A percentile compares a stretch with the other conserved stretches of the same genome.
Conservation (phyloP, 2,113 vertebrate genomes). For the Psophia crepitans region DNA sequence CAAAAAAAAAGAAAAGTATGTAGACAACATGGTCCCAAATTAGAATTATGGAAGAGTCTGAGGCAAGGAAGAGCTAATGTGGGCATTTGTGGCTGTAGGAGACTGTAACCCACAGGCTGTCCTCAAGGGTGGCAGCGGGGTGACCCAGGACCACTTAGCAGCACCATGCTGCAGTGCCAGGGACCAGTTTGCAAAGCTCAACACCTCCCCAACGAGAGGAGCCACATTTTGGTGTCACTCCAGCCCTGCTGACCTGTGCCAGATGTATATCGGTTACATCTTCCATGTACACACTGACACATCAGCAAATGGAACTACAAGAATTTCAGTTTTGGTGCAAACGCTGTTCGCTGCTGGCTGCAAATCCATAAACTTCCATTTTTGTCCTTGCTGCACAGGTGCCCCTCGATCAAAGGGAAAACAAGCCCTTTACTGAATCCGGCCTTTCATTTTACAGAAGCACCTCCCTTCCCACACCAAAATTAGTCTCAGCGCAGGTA, state of each 20-base stretch:
- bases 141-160: background rate
- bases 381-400: background rate
- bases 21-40: background rate
- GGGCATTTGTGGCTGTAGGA: background rate
- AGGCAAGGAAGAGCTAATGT: background rate
- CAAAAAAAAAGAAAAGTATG: background rate
- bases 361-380: background rate
- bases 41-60: background rate
- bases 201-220: background rate
- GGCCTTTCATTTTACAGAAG: conserved; percentile 19
- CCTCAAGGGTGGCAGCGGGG: background rate
- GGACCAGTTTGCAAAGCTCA: background rate
- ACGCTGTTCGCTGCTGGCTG: background rate
- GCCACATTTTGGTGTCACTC: background rate
- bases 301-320: background rate
- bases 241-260: background rate
- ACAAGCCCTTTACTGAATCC: background rate
- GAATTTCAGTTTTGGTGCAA: background rate
- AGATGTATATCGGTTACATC: background rate
- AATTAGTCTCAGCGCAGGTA: background rate
- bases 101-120: background rate
- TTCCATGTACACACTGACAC: fast-evolving
- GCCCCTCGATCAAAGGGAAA: background rate
- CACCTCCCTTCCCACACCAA: background rate
- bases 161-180: background rate